Evolutionary conservation across 2,113 vertebrate species (phyloP), one percentile per base, ranked within the genome.

Genomic region (Sciurus niger): DNA sequence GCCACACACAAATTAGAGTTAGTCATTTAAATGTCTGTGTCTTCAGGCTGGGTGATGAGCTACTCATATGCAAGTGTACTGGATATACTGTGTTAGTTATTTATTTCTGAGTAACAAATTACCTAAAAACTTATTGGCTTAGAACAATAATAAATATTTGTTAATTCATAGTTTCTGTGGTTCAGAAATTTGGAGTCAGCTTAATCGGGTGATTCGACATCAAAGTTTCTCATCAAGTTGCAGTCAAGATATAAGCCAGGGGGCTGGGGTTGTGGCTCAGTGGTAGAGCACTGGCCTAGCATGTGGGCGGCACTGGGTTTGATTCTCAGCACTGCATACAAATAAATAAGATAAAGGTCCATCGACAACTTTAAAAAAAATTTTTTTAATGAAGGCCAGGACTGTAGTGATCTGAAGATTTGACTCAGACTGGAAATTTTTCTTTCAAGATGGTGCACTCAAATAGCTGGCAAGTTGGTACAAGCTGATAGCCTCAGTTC

Each of bases 61-160:
- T 84, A 63, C 58, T 70, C 87, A n/a, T 48, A 43, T 84, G n/a
- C 28, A 84, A 93, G 30, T 43, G 8, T 46, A 79, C 22, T 34
- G 28, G 22, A 30, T 78, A 1, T 43, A 60, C 68, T 6, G 13
- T 77, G 18, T 68, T 51, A 51, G 43, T 48, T 89, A 34, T 46
- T 67, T 77, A 46, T 93, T n/a, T 24, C 73, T 77, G 32, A 78
- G 24, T 84, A 88, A 88, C 34, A 95, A 74, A 84, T 70, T 48
- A 88, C 28, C 40, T 70, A 28, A 51, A 95, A 84, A 60, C 9
- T 48, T 83, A 94, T 51, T 40, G 77, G 24, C 70, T 87, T 53
- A 65, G 83, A 84, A 60, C 28, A 48, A 79, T 0, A 68, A 43
- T 67, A 84, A 93, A 43, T 67, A 72, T 76, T 51, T 74, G 37